These are phyloP conservation scores for Maccullochella peelii DNA, from an alignment of 2,113 vertebrate species.

Conservation along the genomic window DNA sequence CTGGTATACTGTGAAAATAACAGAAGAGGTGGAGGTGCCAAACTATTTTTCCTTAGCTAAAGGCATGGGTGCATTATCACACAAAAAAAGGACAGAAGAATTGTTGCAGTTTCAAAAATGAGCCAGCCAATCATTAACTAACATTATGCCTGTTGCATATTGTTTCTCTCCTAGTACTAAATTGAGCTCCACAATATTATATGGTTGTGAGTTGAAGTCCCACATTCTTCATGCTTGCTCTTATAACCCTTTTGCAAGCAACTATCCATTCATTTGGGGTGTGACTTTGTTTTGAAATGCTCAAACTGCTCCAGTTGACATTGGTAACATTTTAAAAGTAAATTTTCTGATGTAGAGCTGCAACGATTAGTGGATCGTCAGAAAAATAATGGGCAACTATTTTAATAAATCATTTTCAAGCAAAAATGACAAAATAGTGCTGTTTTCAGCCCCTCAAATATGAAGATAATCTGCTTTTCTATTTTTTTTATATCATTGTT, in stretches of 20 bases:
- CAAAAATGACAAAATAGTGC: not conserved
- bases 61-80: too few relatives aligned
- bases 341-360: not conserved
- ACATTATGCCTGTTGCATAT: not conserved
- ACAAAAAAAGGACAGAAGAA: not conserved
- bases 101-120: not conserved
- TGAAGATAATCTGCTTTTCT: not conserved
- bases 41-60: too few relatives aligned
- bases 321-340: not conserved
- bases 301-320: not conserved
- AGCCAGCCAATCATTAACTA: not conserved
- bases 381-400: not conserved
- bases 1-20: not conserved
- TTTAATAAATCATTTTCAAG: not conserved
- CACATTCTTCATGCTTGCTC: not conserved
- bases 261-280: not conserved
- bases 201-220: not conserved
- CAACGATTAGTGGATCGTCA: not conserved
- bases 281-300: not conserved
- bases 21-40: too few relatives aligned
- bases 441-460: not conserved
- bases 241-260: not conserved
- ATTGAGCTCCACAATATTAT: not conserved
- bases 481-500: not conserved
- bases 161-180: not conserved